These are phyloP conservation scores for Epistrophe grossulariae DNA, from an alignment of 2,888 invertebrate species.

Conservation along the genomic window DNA sequence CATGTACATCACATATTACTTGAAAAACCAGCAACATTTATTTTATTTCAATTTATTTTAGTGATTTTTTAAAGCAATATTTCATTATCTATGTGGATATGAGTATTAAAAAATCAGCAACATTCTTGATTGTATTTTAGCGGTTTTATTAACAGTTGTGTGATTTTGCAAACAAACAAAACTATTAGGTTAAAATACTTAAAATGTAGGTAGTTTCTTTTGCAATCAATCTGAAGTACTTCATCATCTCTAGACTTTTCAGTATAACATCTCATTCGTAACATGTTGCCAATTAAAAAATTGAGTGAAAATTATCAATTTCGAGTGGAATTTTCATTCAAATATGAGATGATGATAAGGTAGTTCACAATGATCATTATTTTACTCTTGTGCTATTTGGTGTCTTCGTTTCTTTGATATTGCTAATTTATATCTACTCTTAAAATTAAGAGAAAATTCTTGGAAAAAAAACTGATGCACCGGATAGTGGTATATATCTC, in stretches of 20 bases:
- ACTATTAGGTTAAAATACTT: too few relatives aligned
- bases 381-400: neutral
- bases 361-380: constrained; percentile 20
- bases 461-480: constrained; percentile 31
- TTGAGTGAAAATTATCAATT: constrained; percentile 37
- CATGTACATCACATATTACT: too few relatives aligned
- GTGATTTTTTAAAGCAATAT: neutral
- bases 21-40: constrained; percentile 42
- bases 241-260: constrained; percentile 22
- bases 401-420: neutral
- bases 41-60: neutral
- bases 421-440: constrained; percentile 3
- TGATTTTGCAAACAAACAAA: too few relatives aligned
- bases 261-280: constrained; percentile 9
- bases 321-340: constrained; percentile 33
- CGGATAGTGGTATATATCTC: neutral
- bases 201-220: neutral
- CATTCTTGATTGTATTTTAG: neutral
- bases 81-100: too few relatives aligned
- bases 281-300: constrained; percentile 34
- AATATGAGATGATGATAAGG: constrained; percentile 12
- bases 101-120: neutral
- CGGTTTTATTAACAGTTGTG: neutral
- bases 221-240: constrained; percentile 25
- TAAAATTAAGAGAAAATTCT: constrained; percentile 42